Conservation (phyloP, 2,888 invertebrate species). For the Koerneria pararmatus region DNA sequence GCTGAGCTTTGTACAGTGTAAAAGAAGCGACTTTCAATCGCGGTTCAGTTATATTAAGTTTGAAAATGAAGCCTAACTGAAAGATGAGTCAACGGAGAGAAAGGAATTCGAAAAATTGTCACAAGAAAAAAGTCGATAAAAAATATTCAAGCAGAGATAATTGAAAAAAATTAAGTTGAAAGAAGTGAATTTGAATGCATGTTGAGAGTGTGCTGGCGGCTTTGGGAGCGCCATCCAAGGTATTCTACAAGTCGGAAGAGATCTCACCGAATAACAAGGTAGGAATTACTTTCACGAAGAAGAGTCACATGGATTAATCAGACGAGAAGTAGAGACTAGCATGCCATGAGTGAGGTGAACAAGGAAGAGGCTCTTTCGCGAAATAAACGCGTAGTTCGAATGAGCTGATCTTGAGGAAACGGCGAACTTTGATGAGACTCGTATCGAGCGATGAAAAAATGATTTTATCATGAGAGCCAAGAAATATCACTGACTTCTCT, state of each 20-base stretch:
- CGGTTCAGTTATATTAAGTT: too few species aligned
- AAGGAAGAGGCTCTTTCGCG: too few species aligned
- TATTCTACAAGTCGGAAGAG: slow-evolving; percentile 96
- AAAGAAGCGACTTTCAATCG: too few species aligned
- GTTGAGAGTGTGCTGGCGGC: slow-evolving; percentile 71
- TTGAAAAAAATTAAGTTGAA: not conserved
- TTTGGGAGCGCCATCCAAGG: slow-evolving; percentile 83
- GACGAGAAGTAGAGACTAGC: not conserved
- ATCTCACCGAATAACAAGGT: slow-evolving; percentile 73
- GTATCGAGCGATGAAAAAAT: too few species aligned
- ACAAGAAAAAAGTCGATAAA: not conserved
- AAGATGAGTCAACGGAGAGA: not conserved
- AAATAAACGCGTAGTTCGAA: too few species aligned
- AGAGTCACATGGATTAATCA: slow-evolving; percentile 2
- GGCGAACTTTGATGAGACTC: too few species aligned
- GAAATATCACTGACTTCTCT: too few species aligned
- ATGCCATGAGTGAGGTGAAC: not conserved
- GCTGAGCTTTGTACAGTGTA: too few species aligned
- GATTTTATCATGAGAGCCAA: too few species aligned
- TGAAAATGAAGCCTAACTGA: too few species aligned
- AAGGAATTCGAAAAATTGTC: not conserved
- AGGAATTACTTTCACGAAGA: slow-evolving; percentile 60
- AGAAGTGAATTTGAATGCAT: not conserved
- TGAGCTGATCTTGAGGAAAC: too few species aligned
- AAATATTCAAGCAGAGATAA: not conserved